phyloP scores from a whole-genome alignment of 2,113 vertebrate species.

The Bos taurus region ARS-UCD2.0 NC_037330.1:118257001-118257500 shows the following conservation, averaged over 20 bases:
- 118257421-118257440: slow-evolving; percentile 69
- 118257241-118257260: rapidly evolving
- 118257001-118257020: neutral
- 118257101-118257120: neutral
- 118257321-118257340: neutral
- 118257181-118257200: rapidly evolving
- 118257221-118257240: rapidly evolving
- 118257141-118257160: rapidly evolving
- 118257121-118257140: neutral
- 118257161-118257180: rapidly evolving
- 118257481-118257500: slow-evolving; percentile 91
- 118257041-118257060: neutral
- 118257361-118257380: neutral
- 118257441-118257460: neutral
- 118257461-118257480: slow-evolving; percentile 73
- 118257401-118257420: neutral
- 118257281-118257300: rapidly evolving
- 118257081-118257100: neutral
- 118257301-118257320: neutral
- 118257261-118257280: rapidly evolving
- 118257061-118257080: neutral
- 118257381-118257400: neutral
- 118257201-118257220: rapidly evolving
- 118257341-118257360: neutral
- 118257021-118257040: rapidly evolving